These are phyloP conservation scores for Silurus glanis DNA, from an alignment of 2,113 vertebrate species.

Conservation along the genomic window DNA sequence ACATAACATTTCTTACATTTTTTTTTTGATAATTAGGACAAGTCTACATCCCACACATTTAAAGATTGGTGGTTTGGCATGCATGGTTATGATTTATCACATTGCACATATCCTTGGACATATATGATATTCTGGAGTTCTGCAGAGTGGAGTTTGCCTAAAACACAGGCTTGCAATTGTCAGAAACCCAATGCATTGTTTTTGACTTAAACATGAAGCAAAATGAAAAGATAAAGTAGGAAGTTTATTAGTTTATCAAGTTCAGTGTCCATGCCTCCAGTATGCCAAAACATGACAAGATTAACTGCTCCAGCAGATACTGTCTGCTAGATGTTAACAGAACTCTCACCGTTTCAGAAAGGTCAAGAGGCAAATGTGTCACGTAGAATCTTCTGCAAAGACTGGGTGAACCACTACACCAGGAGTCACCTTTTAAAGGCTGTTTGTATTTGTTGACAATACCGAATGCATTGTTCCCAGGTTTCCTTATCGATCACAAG, in stretches of 20 bases:
- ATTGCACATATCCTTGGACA: neutral
- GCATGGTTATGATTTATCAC: neutral
- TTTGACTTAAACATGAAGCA: neutral
- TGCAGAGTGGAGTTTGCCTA: too few species aligned
- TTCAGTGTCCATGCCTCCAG: neutral
- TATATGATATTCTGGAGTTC: neutral
- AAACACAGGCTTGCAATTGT: neutral
- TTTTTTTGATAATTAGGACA: neutral
- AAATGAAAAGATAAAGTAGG: slow-evolving; percentile 6
- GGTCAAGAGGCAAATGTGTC: slow-evolving; percentile 43
- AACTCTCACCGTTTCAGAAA: slow-evolving; percentile 28
- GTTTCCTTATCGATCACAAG: slow-evolving; percentile 7
- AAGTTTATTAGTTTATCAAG: neutral
- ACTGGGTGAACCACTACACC: slow-evolving; percentile 10
- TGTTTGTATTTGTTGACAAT: slow-evolving; percentile 16
- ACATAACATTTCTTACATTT: neutral
- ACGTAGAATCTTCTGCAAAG: slow-evolving; percentile 30
- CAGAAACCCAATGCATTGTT: neutral
- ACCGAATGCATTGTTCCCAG: neutral
- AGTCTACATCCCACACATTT: neutral
- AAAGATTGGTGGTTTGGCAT: neutral
- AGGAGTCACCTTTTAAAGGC: slow-evolving; percentile 39
- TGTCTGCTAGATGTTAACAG: neutral
- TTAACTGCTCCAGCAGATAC: slow-evolving; percentile 26
- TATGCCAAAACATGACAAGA: slow-evolving; percentile 15